A percentile compares a stretch with the other conserved stretches of the same genome.
These are phyloP conservation scores for Steinernema khuongi DNA, from an alignment of 1,140 invertebrate species.

Conservation along the genomic window DNA sequence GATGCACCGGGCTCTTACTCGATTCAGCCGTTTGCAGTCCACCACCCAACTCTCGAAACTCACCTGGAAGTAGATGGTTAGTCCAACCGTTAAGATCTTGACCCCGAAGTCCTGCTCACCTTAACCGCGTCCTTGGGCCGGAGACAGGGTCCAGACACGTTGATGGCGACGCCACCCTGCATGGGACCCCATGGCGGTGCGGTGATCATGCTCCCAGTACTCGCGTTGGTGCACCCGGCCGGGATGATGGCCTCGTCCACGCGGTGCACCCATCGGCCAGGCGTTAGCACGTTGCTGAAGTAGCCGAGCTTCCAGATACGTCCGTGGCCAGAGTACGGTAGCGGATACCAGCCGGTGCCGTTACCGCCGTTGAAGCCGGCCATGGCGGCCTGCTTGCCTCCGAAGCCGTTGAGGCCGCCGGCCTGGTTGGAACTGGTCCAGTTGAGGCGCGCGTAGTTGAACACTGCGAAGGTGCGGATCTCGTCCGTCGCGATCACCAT, in stretches of 20 bases:
- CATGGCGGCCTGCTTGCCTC: slow-evolving; percentile 40
- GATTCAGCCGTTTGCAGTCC: slow-evolving; percentile 25
- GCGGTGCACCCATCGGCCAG: slow-evolving; percentile 83
- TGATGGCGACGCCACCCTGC: slow-evolving; percentile 85
- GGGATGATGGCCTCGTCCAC: slow-evolving; percentile 87
- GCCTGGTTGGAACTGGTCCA: slow-evolving; percentile 68
- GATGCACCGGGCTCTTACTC: slow-evolving; percentile 34
- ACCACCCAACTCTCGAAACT: slow-evolving; percentile 39
- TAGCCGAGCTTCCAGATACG: slow-evolving; percentile 35
- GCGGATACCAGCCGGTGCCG: slow-evolving; percentile 74
- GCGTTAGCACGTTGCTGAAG: slow-evolving; percentile 62
- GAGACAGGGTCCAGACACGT: slow-evolving; percentile 87
- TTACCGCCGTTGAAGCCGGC: slow-evolving; percentile 92
- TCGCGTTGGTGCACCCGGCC: slow-evolving; percentile 70
- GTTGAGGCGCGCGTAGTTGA: slow-evolving; percentile 80
- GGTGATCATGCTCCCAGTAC: slow-evolving; percentile 59
- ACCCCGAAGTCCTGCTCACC: background rate
- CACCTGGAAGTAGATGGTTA: slow-evolving; percentile 13
- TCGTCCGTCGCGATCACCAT: slow-evolving; percentile 83
- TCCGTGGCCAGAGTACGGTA: slow-evolving; percentile 38
- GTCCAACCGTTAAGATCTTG: background rate
- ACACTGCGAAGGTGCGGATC: slow-evolving; percentile 82
- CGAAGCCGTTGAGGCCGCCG: slow-evolving; percentile 73
- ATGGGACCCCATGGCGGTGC: slow-evolving; percentile 85
- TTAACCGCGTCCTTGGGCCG: slow-evolving; percentile 29